These are phyloP conservation scores for Xenops minutus DNA, from an alignment of 2,797 vertebrate genomes.

Conservation along the genomic window DNA sequence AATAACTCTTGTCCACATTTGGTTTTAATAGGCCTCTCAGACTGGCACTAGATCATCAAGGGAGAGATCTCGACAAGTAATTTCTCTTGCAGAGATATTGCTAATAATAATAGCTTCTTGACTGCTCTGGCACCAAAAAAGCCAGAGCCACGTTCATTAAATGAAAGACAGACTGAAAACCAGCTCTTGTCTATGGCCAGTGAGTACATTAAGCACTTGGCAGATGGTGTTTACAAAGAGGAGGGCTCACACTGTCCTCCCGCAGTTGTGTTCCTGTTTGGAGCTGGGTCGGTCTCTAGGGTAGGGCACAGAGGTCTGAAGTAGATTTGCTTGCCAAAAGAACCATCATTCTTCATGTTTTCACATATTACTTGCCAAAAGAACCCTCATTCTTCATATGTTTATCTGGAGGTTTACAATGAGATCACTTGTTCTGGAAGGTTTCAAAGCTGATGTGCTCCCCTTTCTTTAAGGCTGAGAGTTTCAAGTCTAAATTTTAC, in stretches of 20 bases:
- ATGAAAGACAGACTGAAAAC: neutral
- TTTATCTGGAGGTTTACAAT: neutral
- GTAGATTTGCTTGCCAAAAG: constrained; percentile 4
- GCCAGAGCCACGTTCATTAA: neutral
- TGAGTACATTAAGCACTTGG: neutral
- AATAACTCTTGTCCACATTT: neutral
- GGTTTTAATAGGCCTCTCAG: constrained; percentile 16
- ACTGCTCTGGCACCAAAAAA: neutral
- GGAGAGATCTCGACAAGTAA: neutral
- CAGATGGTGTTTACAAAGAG: constrained; percentile 38
- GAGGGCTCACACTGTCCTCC: neutral
- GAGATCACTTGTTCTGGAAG: neutral
- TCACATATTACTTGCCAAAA: neutral
- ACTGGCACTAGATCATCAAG: neutral
- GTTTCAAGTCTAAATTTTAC: neutral
- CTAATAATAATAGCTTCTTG: neutral
- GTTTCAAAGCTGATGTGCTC: constrained; percentile 12
- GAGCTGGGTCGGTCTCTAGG: neutral
- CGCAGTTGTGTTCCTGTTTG: neutral
- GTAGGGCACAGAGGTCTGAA: neutral
- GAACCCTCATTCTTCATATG: neutral
- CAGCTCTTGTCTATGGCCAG: neutral
- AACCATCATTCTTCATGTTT: neutral
- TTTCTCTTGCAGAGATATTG: neutral
- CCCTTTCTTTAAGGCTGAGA: neutral